Evolutionary conservation across 1,140 invertebrate genomes (phyloP).

Genomic region (Paralvinella palmiformis): DNA sequence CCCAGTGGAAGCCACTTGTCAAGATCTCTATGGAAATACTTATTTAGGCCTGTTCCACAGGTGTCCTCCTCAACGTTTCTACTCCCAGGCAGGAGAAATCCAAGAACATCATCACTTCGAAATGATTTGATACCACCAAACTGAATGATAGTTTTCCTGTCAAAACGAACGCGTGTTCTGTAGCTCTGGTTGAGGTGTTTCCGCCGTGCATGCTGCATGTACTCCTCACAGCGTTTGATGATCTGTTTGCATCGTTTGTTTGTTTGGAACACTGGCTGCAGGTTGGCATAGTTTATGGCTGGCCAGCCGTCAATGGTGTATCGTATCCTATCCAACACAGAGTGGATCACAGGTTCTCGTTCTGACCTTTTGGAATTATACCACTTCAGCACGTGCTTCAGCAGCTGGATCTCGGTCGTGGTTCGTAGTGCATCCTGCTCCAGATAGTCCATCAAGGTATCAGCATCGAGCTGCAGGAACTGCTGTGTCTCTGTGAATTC

Average conservation of each 20-base stretch:
- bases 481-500: constrained; percentile 26
- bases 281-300: constrained; percentile 22
- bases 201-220: constrained; percentile 21
- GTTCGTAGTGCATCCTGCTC: constrained; percentile 23
- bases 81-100: constrained; percentile 15
- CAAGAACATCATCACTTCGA: constrained; percentile 10
- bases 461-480: constrained; percentile 26
- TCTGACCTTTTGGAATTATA: constrained; percentile 24
- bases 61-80: constrained; percentile 3
- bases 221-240: constrained; percentile 21
- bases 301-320: constrained; percentile 26
- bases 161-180: constrained; percentile 24
- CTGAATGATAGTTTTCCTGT: constrained; percentile 24
- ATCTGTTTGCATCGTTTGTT: constrained; percentile 25
- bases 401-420: constrained; percentile 24
- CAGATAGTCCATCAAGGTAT: constrained; percentile 26
- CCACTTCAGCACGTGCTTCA: constrained; percentile 26
- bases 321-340: constrained; percentile 28
- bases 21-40: constrained; percentile 26
- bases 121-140: constrained; percentile 24
- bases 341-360: constrained; percentile 20
- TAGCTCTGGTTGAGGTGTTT: constrained; percentile 21
- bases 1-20: constrained; percentile 28
- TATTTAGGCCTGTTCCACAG: constrained; percentile 20
- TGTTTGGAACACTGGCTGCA: constrained; percentile 22